phyloP scores from a whole-genome alignment of 2,797 vertebrate genomes.

The Poecilia gillii region DNA sequence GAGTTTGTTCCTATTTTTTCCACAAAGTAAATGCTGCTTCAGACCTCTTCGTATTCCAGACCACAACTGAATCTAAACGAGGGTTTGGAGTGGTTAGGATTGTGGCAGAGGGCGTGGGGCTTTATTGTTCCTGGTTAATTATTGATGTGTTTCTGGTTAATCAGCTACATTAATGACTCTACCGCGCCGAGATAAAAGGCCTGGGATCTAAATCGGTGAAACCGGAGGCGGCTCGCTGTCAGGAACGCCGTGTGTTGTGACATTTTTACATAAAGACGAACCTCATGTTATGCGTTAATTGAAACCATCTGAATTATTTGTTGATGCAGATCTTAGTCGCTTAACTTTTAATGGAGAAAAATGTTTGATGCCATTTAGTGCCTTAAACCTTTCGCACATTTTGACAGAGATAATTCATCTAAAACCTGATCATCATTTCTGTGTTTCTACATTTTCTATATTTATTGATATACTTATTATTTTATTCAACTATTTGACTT shows the following conservation, averaged over 20 bases:
- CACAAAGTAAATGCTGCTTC: conserved; percentile 24
- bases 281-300: background rate
- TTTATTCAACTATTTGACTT: no score
- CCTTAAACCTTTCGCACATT: background rate
- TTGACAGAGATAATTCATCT: background rate
- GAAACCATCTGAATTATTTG: conserved; percentile 2
- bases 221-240: background rate
- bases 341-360: background rate
- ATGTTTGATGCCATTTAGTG: background rate
- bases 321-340: background rate
- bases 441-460: no score
- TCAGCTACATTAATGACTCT: conserved; percentile 65
- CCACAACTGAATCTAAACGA: conserved; percentile 50
- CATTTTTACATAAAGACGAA: conserved; percentile 21
- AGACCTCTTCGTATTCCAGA: conserved; percentile 37
- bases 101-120: conserved; percentile 63
- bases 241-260: background rate
- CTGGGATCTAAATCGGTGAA: conserved; percentile 20
- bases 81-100: conserved; percentile 53
- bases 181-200: conserved; percentile 40
- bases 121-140: conserved; percentile 77
- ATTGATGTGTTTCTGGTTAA: conserved; percentile 75
- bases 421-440: no score
- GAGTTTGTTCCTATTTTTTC: conserved; percentile 38
- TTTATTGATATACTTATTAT: no score